A percentile compares a stretch with the other conserved stretches of the same genome.
Conservation (phyloP, 2,888 invertebrate species). For the Nipponacmea schrenckii region DNA sequence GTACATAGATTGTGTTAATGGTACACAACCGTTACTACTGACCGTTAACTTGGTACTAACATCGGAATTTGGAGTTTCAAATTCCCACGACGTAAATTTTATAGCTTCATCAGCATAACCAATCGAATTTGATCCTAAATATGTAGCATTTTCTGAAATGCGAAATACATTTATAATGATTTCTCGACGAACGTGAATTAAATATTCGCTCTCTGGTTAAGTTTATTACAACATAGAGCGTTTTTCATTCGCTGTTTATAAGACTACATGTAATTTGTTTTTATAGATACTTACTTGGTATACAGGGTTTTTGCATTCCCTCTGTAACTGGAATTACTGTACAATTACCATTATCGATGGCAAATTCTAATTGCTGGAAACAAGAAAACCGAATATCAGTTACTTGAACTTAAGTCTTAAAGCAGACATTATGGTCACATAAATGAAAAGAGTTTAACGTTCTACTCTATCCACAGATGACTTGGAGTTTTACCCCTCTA, state of each 20-base stretch:
- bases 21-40: slow-evolving; percentile 17
- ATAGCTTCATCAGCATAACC: slow-evolving; percentile 16
- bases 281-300: slow-evolving; percentile 11
- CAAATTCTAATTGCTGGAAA: slow-evolving; percentile 15
- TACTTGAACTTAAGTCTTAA: no score
- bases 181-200: no score
- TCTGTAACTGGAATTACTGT: slow-evolving; percentile 11
- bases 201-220: no score
- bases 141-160: slow-evolving; percentile 10
- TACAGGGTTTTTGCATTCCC: slow-evolving; percentile 16
- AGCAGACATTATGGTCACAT: no score
- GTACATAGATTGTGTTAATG: slow-evolving; percentile 19
- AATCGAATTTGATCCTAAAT: slow-evolving; percentile 12
- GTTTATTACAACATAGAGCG: no score
- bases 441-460: no score
- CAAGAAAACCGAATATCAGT: not conserved
- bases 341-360: slow-evolving; percentile 10
- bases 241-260: no score
- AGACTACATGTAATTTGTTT: no score
- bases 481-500: no score
- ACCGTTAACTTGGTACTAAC: slow-evolving; percentile 17
- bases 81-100: slow-evolving; percentile 19
- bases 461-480: no score
- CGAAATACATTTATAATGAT: no score
- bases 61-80: slow-evolving; percentile 7